A percentile compares a stretch with the other conserved stretches of the same genome.
Conservation (phyloP, 2,797 vertebrate genomes). For the Manis pentadactyla region DNA sequence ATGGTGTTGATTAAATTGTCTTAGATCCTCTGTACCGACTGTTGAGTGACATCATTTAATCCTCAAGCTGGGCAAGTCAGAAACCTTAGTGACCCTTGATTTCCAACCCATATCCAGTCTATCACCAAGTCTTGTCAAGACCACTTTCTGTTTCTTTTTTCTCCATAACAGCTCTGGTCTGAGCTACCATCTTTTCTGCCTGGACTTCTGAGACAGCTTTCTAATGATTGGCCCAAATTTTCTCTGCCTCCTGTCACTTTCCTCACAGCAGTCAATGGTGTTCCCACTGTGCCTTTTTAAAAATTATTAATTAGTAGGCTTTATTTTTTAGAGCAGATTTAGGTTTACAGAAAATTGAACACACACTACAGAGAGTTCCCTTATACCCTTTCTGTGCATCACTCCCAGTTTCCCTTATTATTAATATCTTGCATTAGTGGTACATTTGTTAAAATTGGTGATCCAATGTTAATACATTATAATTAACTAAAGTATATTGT, state of each 20-base stretch:
- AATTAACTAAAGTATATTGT: neutral
- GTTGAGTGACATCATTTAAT: neutral
- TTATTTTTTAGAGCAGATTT: conserved; percentile 44
- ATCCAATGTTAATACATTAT: neutral
- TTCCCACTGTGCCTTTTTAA: neutral
- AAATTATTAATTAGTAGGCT: neutral
- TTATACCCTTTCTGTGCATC: neutral
- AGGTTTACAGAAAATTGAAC: neutral
- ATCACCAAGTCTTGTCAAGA: neutral
- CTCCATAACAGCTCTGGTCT: neutral
- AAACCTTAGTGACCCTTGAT: neutral
- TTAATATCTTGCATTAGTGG: neutral
- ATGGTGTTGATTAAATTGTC: neutral
- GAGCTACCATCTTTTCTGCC: neutral
- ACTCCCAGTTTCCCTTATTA: neutral
- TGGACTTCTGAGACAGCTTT: neutral
- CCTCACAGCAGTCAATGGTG: neutral
- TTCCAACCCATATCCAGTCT: neutral
- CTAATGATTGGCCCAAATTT: neutral
- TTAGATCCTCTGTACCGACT: neutral
- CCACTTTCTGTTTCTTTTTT: neutral
- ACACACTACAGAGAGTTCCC: neutral
- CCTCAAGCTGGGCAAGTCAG: neutral
- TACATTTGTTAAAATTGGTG: neutral
- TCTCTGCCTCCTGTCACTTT: neutral